phyloP scores from a whole-genome alignment of 2,888 invertebrate genomes.

The Cataglyphis rosenhaueri region DNA sequence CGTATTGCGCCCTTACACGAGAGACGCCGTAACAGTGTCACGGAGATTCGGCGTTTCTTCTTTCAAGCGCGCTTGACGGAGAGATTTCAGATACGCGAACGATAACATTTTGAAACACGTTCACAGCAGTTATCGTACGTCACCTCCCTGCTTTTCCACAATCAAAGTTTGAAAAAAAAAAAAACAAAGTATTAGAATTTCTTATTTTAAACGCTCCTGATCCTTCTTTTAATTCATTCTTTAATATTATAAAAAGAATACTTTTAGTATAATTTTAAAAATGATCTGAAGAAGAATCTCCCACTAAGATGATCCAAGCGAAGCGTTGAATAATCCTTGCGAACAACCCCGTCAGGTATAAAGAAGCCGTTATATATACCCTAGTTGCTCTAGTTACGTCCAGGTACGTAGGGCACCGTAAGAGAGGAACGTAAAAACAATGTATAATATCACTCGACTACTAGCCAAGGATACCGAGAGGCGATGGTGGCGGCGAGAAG shows the following conservation, averaged over 20 bases:
- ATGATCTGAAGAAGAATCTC: constrained; percentile 37
- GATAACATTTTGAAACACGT: constrained; percentile 22
- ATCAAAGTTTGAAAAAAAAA: neutral
- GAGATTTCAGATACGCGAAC: constrained; percentile 18
- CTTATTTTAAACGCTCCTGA: neutral
- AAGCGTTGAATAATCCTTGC: constrained; percentile 1
- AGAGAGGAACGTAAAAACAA: constrained; percentile 81
- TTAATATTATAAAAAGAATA: neutral
- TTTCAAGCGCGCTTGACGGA: constrained; percentile 8
- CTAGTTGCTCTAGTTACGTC: constrained; percentile 77
- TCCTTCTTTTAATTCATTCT: neutral
- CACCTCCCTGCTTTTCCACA: neutral
- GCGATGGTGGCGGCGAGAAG: constrained; percentile 57
- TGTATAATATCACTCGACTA: constrained; percentile 77
- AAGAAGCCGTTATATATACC: constrained; percentile 71
- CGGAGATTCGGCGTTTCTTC: constrained; percentile 9
- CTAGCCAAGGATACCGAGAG: constrained; percentile 67
- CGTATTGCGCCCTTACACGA: constrained; percentile 37
- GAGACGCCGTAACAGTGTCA: constrained; percentile 8
- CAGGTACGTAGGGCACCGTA: constrained; percentile 62
- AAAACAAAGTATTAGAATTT: neutral
- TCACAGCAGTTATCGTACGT: neutral
- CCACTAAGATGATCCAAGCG: neutral
- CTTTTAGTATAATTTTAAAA: constrained; percentile 28
- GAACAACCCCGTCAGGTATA: constrained; percentile 56